Percentiles rank a stretch among this genome's conserved stretches.
Evolutionary conservation across 2,113 vertebrate species (phyloP).

Genomic region (Galbula dea): DNA sequence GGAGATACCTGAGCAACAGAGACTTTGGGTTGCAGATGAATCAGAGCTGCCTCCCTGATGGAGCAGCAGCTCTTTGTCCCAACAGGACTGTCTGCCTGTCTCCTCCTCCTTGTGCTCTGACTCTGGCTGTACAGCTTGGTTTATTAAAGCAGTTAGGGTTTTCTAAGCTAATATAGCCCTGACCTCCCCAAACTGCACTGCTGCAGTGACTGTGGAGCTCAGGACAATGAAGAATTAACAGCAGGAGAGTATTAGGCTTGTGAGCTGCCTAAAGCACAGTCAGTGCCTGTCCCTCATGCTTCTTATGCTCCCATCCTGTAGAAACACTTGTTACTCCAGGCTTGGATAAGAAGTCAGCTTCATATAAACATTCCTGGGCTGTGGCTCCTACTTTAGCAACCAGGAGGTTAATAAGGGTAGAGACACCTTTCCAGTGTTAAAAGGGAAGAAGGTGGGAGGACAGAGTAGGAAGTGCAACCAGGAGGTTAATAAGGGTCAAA

Average conservation of each 20-base stretch:
- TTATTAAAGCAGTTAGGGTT: not conserved
- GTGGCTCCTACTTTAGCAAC: not conserved
- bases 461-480: not conserved
- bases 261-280: not conserved
- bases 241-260: not conserved
- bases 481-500: not conserved
- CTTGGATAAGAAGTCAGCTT: not conserved
- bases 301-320: not conserved
- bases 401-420: not conserved
- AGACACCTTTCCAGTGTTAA: not conserved
- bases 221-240: constrained; percentile 13
- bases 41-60: not conserved
- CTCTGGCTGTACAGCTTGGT: rapidly evolving
- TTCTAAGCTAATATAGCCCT: not conserved
- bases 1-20: not conserved
- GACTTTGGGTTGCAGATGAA: not conserved
- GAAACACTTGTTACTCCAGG: not conserved
- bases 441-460: not conserved
- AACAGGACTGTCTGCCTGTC: not conserved
- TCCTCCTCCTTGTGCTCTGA: not conserved
- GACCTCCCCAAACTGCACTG: not conserved
- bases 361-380: not conserved
- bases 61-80: not conserved
- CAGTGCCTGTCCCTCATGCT: not conserved
- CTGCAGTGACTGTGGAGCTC: not conserved